Percentiles rank a stretch among this genome's conserved stretches.
These are phyloP conservation scores for Malthinus flaveolus DNA, from an alignment of 2,888 invertebrate genomes.

Conservation along the genomic window DNA sequence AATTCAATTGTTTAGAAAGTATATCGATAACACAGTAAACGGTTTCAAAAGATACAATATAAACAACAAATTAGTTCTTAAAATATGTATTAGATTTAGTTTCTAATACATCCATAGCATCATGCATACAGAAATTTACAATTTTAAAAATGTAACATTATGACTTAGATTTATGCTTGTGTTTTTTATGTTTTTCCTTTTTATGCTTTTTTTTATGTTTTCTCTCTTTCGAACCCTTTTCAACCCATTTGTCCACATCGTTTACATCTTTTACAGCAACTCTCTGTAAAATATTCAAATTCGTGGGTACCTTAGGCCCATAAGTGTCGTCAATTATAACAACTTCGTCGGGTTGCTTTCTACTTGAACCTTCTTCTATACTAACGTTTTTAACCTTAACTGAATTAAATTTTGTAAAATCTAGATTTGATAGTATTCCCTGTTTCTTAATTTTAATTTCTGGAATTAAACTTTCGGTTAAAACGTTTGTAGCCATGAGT, in stretches of 20 bases:
- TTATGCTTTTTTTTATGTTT: constrained; percentile 55
- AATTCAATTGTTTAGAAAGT: no score
- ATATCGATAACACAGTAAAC: no score
- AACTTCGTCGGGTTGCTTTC: neutral
- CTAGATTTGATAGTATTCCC: constrained; percentile 50
- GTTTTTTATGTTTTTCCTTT: constrained; percentile 44
- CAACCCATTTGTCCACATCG: constrained; percentile 59
- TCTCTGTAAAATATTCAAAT: constrained; percentile 29
- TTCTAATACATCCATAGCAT: no score
- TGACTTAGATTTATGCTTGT: constrained; percentile 33
- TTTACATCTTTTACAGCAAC: constrained; percentile 37
- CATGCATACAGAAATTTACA: no score
- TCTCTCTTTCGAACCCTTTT: constrained; percentile 50
- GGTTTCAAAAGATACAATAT: no score
- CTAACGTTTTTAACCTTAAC: constrained; percentile 20
- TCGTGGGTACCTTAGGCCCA: constrained; percentile 62
- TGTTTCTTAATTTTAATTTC: constrained; percentile 50
- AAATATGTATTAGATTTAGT: no score
- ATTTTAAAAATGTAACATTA: no score
- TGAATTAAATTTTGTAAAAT: constrained; percentile 32
- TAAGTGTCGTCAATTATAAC: constrained; percentile 50
- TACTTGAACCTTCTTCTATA: constrained; percentile 12
- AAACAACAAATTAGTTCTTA: no score
- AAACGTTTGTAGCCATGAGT: constrained; percentile 42
- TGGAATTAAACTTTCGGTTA: constrained; percentile 47